phyloP scores from a whole-genome alignment of 2,797 vertebrate species.

The Gymnocypris eckloni region DNA sequence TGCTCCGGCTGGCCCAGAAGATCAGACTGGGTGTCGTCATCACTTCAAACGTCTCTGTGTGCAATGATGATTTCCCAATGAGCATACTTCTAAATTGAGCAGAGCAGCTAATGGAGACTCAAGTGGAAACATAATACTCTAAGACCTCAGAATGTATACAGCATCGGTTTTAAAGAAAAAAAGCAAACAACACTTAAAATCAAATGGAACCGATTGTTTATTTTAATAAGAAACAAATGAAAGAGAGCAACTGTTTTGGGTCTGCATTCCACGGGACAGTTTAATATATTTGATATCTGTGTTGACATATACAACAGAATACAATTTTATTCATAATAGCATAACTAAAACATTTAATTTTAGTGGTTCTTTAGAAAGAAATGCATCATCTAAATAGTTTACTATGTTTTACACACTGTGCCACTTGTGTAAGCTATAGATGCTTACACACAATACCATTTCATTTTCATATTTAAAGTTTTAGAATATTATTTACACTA shows the following conservation, averaged over 20 bases:
- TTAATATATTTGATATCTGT: background rate
- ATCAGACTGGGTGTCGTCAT: slow-evolving; percentile 18
- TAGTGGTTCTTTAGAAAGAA: background rate
- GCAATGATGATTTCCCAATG: slow-evolving; percentile 13
- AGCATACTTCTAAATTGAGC: slow-evolving; percentile 11
- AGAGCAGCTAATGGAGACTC: slow-evolving; percentile 25
- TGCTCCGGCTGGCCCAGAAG: slow-evolving; percentile 18
- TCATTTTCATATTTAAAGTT: background rate
- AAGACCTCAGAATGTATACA: slow-evolving; percentile 31
- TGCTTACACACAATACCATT: background rate
- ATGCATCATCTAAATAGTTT: background rate
- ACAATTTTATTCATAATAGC: too few relatives aligned
- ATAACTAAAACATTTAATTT: too few relatives aligned
- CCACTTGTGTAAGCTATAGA: background rate
- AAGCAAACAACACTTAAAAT: background rate
- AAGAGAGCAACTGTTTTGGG: background rate
- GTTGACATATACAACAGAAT: background rate
- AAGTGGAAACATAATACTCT: slow-evolving; percentile 16
- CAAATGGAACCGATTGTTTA: background rate
- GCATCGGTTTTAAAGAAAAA: background rate
- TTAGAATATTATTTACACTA: background rate
- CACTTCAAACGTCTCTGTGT: slow-evolving; percentile 16
- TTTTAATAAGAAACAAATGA: background rate
- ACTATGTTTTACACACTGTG: background rate
- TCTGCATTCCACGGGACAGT: background rate